Evolutionary conservation across 2,797 vertebrate species (phyloP).

Genomic region (Columba guinea): DNA sequence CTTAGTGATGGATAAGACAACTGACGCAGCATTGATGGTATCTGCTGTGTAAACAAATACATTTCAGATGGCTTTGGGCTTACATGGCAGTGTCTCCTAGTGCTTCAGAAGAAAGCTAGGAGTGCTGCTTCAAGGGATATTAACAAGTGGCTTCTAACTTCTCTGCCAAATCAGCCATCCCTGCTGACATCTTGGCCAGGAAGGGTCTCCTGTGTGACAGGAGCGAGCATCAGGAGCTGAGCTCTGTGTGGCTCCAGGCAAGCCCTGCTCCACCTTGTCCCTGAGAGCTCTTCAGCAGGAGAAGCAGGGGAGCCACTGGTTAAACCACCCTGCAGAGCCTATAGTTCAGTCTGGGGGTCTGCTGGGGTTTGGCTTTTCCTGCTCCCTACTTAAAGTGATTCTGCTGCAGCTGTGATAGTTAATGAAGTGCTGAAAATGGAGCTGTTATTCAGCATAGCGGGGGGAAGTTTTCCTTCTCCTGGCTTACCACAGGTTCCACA

Average conservation of each 20-base stretch:
- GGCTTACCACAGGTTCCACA: background rate
- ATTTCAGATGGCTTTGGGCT: background rate
- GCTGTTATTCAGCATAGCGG: background rate
- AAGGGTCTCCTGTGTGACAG: background rate
- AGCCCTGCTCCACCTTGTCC: too few species aligned
- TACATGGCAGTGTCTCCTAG: too few species aligned
- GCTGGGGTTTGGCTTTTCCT: background rate
- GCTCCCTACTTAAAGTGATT: background rate
- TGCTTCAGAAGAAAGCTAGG: background rate
- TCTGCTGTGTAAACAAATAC: background rate
- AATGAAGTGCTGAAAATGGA: constrained; percentile 35
- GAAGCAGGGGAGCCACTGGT: background rate
- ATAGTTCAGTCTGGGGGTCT: background rate
- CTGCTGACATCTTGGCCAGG: background rate
- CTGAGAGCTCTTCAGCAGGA: background rate
- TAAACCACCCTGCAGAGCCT: background rate
- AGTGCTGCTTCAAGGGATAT: background rate
- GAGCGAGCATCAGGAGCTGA: rapidly evolving
- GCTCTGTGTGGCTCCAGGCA: rapidly evolving
- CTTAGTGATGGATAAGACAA: background rate
- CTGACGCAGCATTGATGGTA: rapidly evolving
- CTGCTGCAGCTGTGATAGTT: constrained; percentile 34
- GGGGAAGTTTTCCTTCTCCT: background rate
- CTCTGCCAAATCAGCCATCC: background rate
- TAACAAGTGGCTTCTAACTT: too few species aligned